Conservation (phyloP, 2,888 invertebrate genomes). For the Ochropleura plecta region DNA sequence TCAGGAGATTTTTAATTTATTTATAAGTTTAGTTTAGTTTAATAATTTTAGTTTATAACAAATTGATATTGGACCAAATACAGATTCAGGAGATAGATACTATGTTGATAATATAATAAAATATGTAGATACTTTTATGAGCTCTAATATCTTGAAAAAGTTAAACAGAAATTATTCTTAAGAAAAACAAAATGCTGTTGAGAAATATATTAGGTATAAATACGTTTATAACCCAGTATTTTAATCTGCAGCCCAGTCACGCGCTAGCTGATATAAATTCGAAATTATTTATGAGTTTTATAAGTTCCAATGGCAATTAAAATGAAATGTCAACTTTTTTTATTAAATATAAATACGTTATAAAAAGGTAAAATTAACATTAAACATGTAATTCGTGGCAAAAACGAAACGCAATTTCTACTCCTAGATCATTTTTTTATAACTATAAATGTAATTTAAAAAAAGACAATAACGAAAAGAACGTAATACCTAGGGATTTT, state of each 20-base stretch:
- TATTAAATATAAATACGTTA: not conserved
- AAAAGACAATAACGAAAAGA: not conserved
- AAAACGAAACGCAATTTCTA: conserved; percentile 26
- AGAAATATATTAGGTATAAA: conserved; percentile 18
- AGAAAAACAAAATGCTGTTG: not conserved
- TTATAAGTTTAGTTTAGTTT: too few species aligned
- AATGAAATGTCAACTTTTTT: conserved; percentile 43
- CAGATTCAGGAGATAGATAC: too few species aligned
- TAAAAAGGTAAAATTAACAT: conserved; percentile 3
- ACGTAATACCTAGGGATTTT: not conserved
- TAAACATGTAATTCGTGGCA: not conserved
- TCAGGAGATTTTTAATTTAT: too few species aligned
- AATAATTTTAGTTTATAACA: too few species aligned
- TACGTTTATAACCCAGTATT: conserved; percentile 12
- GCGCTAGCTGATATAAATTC: conserved; percentile 18
- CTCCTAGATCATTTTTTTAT: not conserved
- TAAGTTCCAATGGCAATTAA: conserved; percentile 39
- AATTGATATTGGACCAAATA: too few species aligned
- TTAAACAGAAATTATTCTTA: not conserved
- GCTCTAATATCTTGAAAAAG: conserved; percentile 11
- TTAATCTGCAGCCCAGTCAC: conserved; percentile 29
- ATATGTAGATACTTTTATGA: not conserved
- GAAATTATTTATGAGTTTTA: conserved; percentile 31
- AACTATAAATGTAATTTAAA: too few species aligned
- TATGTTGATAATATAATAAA: not conserved